Conservation (phyloP, 1,140 invertebrate genomes). For the Calephelis nemesis region DNA sequence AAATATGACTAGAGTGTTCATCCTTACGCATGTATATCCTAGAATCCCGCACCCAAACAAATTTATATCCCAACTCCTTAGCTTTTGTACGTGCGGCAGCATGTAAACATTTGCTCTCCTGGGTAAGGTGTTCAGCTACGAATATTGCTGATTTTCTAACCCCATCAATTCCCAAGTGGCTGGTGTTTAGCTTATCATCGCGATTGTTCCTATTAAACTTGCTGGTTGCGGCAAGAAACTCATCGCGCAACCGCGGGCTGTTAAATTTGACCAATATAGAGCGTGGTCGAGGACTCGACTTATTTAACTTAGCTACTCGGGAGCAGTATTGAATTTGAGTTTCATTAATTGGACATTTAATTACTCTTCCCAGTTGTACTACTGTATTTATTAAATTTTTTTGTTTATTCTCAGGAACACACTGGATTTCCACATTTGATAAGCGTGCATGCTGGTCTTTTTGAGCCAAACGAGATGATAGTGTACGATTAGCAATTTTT, state of each 20-base stretch:
- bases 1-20: too few relatives aligned
- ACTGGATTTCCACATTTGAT: neutral
- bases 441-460: neutral
- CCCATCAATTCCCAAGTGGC: slow-evolving; percentile 1
- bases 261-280: neutral
- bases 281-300: slow-evolving; percentile 2
- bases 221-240: slow-evolving; percentile 16
- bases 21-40: neutral
- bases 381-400: too few relatives aligned
- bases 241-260: slow-evolving; percentile 9
- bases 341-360: too few relatives aligned
- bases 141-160: slow-evolving; percentile 5
- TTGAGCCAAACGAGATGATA: slow-evolving; percentile 11
- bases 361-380: too few relatives aligned
- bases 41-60: neutral
- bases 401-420: too few relatives aligned
- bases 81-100: slow-evolving; percentile 5
- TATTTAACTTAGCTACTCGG: slow-evolving; percentile 25
- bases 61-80: slow-evolving; percentile 9
- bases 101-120: slow-evolving; percentile 9
- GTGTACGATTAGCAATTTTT: neutral
- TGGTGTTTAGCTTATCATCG: slow-evolving; percentile 12
- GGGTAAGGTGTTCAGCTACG: slow-evolving; percentile 4
- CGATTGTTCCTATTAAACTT: slow-evolving; percentile 20
- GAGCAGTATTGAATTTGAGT: too few relatives aligned